Evolutionary conservation across 2,113 vertebrate species (phyloP), one percentile per base, ranked within the genome.

Genomic region (Calidris pugnax): DNA sequence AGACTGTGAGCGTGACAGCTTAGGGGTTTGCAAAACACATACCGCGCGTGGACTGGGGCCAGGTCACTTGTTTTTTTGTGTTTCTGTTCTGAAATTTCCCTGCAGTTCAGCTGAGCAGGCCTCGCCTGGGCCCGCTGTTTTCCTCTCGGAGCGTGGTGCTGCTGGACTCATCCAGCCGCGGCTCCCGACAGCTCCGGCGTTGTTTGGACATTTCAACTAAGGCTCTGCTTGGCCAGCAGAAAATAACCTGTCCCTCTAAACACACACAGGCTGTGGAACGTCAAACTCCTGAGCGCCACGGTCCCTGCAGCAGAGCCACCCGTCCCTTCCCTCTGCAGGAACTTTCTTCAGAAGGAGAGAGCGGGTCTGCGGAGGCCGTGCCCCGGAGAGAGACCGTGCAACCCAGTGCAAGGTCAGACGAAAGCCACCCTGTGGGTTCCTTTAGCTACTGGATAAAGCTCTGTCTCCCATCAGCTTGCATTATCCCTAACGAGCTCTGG

Each of bases 401-500:
- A 67, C 15, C 72, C 89, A 55, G 62, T 1, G 47, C 95, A 89
- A 94, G 96, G 94, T 93, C 96, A 86, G 68, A 71, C 6, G 6
- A 75, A 89, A 91, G 92, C 85, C 48, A 59, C 78, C 59, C 80
- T 9, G 14, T 2, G 55, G 73, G 64, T 41, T 88, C 85, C 77
- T 45, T 43, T 55, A 75, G 91, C 59, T 10, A 35, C 59, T 55
- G 87, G 90, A 76, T 85, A 85, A 92, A 75, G 80, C 95, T 87
- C 95, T 86, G 96, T 39, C 82, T 90, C 64, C 30, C 1, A 16
- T 97, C 96, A 85, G 74, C 59, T 41, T 67, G 94, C 95, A 91
- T 95, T 96, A 94, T 64, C 89, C 82, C 92, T 96, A 97, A 97
- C 6, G 23, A 96, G 90, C 86, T 69, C 76, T 85, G 97, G 90